Evolutionary conservation across 2,113 vertebrate genomes (phyloP).

Genomic region (Tor tambroides): DNA sequence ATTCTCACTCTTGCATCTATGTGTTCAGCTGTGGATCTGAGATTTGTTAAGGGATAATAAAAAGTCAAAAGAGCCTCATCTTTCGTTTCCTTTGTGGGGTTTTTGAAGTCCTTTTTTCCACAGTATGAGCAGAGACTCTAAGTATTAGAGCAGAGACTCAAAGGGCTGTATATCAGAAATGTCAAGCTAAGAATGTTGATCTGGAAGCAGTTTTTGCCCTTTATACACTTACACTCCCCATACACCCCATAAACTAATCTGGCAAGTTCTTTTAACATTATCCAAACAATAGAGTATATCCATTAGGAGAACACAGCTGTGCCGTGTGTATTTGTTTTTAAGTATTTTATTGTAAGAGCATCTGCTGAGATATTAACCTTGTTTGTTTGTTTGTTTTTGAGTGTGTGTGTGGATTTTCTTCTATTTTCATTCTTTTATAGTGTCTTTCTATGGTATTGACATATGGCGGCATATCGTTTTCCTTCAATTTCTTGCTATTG

Average conservation of each 20-base stretch:
- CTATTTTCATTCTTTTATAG: neutral
- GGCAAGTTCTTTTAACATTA: neutral
- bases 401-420: neutral
- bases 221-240: neutral
- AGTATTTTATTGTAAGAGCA: neutral
- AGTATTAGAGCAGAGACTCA: too few relatives aligned
- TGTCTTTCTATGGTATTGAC: neutral
- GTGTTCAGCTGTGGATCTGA: constrained; percentile 23
- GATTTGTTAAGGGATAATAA: constrained; percentile 10
- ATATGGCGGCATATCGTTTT: neutral
- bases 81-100: neutral
- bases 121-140: neutral
- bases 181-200: neutral
- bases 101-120: neutral
- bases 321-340: neutral
- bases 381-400: neutral
- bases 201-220: neutral
- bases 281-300: neutral
- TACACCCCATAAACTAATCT: neutral
- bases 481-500: neutral
- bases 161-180: neutral
- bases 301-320: neutral
- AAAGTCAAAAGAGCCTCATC: neutral
- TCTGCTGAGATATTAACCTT: neutral
- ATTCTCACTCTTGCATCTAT: constrained; percentile 26